Base-by-base conservation (phyloP, 2,797 vertebrate genomes). In the Halcyon chelicuti region DNA sequence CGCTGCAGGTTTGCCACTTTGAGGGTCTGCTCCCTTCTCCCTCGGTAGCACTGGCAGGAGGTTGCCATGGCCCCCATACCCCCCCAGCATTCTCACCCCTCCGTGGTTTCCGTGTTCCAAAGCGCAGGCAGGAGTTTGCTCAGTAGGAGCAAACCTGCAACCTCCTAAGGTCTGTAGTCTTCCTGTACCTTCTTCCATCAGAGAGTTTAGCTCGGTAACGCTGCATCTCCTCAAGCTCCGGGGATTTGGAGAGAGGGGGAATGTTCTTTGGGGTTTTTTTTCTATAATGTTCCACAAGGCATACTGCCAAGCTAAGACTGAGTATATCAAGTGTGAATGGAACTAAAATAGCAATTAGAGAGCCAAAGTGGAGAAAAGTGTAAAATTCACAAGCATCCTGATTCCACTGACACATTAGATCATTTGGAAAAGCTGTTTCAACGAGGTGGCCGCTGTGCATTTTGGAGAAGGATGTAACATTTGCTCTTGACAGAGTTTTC, bases 401-500 rank as follows among this genome's bases (percentile, higher is more conserved):
- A 91, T 86, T 84, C 90, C 86, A 84, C 67, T 67, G 55, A 73
- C 47, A 33, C 7, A 23, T 90, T 93, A 57, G 31, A 82, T 95
- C 91, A 91, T 88, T 95, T 81, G 71, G 73, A 95, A 93, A 87
- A 58, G 61, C 89, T 58, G 29, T 80, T 88, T 85, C 94, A 90
- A 35, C 57, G 37, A 71, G 71, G 86, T 78, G 93, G 83, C 85
- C 90, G 94, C 95, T 85, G 72, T 80, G 77, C 85, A 66, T 49
- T 96, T 96, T 95, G 93, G 96, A 96, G 88, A 81, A 95, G 97
- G 96, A 98, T 90, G 65, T 89, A 96, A 95, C 94, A 79, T 93
- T 94, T 97, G 75, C 82, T 95, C 94, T 96, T 96, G 96, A 97
- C 96, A 94, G 96, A 96, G 95, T 97, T 98, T 98, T 97, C 96